Conservation (phyloP, 2,113 vertebrate species). For the Tricholaema leucomelas region DNA sequence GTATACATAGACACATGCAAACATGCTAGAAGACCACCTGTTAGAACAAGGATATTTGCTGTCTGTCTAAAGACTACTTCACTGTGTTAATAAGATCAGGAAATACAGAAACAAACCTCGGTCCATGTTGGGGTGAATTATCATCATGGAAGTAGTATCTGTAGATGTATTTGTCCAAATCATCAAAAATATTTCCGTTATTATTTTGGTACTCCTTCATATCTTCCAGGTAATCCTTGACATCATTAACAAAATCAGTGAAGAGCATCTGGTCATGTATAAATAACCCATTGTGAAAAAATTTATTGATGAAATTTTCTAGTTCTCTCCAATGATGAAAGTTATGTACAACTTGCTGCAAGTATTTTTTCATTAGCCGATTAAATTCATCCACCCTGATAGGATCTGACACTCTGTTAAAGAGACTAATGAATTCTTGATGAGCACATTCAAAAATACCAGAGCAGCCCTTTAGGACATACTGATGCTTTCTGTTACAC, state of each 20-base stretch:
- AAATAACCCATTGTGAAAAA: constrained; percentile 92
- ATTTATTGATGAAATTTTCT: constrained; percentile 85
- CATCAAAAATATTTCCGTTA: constrained; percentile 80
- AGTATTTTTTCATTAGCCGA: constrained; percentile 86
- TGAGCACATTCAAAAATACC: constrained; percentile 87
- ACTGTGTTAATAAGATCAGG: constrained; percentile 56
- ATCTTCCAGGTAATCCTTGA: constrained; percentile 89
- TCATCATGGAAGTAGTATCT: constrained; percentile 89
- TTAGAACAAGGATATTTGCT: background rate
- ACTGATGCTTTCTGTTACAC: constrained; percentile 44
- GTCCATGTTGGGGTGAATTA: constrained; percentile 76
- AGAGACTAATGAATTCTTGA: constrained; percentile 85
- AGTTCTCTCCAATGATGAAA: constrained; percentile 95
- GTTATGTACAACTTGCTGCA: constrained; percentile 86
- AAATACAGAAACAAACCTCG: constrained; percentile 83
- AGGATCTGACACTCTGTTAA: constrained; percentile 85
- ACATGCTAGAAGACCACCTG: background rate
- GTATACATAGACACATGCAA: background rate
- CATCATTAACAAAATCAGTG: constrained; percentile 89
- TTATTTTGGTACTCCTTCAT: constrained; percentile 85
- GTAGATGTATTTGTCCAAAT: constrained; percentile 90
- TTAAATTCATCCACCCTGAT: constrained; percentile 89
- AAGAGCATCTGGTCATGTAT: constrained; percentile 95
- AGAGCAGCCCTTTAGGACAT: constrained; percentile 79
- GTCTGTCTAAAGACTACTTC: background rate